Evolutionary conservation across 53 echinoderm and acorn worm species (phyloP), one percentile per base, ranked within the genome.

Genomic region (Echinometra lucunter): DNA sequence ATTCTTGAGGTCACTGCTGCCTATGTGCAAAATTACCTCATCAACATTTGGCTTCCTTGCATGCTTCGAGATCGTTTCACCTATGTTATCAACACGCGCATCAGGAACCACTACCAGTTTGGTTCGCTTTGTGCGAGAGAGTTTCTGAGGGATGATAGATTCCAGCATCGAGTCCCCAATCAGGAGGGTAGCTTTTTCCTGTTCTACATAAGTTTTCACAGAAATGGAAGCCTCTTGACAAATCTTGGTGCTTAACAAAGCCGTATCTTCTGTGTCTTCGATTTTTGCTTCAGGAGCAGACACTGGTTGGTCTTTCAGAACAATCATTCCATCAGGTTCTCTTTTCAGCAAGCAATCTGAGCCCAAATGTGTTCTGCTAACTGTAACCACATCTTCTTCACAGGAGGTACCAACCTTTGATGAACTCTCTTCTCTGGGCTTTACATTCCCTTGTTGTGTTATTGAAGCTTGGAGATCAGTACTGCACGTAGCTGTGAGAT

Each of bases 161-260:
- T 72, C 34, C 10, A 74, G 74, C 74, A 74, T 74, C 34, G 35
- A 74, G 74, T 74, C 74, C 35, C 74, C 74, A 74, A 74, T 74
- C 32, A 74, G 74, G 32, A 35, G 74, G 35, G 35, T 74, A 4
- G 15, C 37, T 2, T 74, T 74, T 32, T 35, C 37, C 32, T 27
- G 34, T 13, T 0, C 37, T 66, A 27, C 66, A 9, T 28, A 21
- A 21, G 66, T 10, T 1, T 53, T 53, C 13, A 9, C 5, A 13
- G 53, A 49, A 49, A 49, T 0, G 13, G 53, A 53, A 53, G 13
- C 13, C 4, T 23, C 28, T 66, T 5, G 23, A 28, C 28, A 25
- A 6, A 66, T 66, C 66, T 66, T 15, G 5, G 66, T 21, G 4
- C 16, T 5, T 27, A 1, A 1, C 23, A 25, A 12, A 66, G 23